Evolutionary conservation across 2,888 invertebrate species (phyloP).

Genomic region (Drosophila paramelanica): DNA sequence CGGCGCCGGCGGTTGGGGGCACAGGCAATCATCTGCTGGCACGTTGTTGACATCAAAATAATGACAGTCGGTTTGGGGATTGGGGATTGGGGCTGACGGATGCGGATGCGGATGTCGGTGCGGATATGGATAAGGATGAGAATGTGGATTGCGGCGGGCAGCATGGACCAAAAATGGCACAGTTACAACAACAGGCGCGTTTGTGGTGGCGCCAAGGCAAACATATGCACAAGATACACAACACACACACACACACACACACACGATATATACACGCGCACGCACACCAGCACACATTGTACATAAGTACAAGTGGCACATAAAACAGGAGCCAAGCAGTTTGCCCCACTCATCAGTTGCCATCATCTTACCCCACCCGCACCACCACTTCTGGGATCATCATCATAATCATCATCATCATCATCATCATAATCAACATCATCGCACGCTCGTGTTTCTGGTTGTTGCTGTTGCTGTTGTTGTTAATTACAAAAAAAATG

Average conservation of each 20-base stretch:
- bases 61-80: slow-evolving; percentile 57
- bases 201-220: slow-evolving; percentile 52
- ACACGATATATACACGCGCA: slow-evolving; percentile 14
- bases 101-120: slow-evolving; percentile 5
- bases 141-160: slow-evolving; percentile 35
- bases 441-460: slow-evolving; percentile 33
- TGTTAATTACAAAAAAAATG: slow-evolving; percentile 80
- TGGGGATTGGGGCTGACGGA: slow-evolving; percentile 15
- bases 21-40: slow-evolving; percentile 68
- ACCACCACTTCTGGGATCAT: slow-evolving; percentile 9
- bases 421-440: slow-evolving; percentile 18
- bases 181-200: slow-evolving; percentile 41
- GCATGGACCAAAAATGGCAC: slow-evolving; percentile 37
- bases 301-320: slow-evolving; percentile 42
- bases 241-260: slow-evolving; percentile 17
- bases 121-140: slow-evolving; percentile 5
- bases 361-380: slow-evolving; percentile 16
- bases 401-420: slow-evolving; percentile 18
- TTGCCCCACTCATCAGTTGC: slow-evolving; percentile 51
- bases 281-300: slow-evolving; percentile 7
- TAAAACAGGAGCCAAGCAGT: slow-evolving; percentile 52
- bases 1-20: slow-evolving; percentile 8
- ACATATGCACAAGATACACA: slow-evolving; percentile 59
- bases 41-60: slow-evolving; percentile 78
- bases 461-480: slow-evolving; percentile 36